Percentiles rank a stretch among this genome's conserved stretches.
Conservation (phyloP, 2,113 vertebrate genomes). For the Todiramphus saurophagus region DNA sequence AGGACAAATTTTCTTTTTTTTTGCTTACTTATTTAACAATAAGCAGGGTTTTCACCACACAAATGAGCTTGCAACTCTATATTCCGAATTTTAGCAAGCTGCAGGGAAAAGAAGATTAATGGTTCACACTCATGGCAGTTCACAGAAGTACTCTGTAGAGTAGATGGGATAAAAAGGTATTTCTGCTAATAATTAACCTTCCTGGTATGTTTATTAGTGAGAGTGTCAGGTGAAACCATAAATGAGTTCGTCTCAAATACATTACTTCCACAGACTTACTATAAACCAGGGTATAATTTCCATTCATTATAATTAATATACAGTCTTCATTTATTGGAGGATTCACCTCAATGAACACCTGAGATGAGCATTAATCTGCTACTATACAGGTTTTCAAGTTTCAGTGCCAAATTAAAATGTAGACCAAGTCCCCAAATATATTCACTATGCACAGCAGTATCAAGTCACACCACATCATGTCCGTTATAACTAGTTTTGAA, state of each 20-base stretch:
- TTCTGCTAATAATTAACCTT: slow-evolving; percentile 35
- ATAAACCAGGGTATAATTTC: neutral
- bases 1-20: neutral
- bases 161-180: neutral
- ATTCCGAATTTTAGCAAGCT: neutral
- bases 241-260: neutral
- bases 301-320: neutral
- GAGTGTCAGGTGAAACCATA: neutral
- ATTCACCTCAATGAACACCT: neutral
- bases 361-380: neutral
- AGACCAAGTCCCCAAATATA: neutral
- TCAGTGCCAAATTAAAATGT: neutral
- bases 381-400: neutral
- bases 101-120: neutral
- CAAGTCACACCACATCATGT: neutral
- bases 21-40: neutral
- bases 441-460: neutral
- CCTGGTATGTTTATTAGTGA: neutral
- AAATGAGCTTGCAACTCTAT: neutral
- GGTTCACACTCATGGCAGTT: neutral
- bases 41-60: neutral
- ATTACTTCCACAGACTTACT: neutral
- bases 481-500: neutral
- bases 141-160: neutral
- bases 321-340: neutral